Percentiles rank a stretch among this genome's conserved stretches.
Evolutionary conservation across 2,888 invertebrate genomes (phyloP).

Genomic region (Autographa pulchrina): DNA sequence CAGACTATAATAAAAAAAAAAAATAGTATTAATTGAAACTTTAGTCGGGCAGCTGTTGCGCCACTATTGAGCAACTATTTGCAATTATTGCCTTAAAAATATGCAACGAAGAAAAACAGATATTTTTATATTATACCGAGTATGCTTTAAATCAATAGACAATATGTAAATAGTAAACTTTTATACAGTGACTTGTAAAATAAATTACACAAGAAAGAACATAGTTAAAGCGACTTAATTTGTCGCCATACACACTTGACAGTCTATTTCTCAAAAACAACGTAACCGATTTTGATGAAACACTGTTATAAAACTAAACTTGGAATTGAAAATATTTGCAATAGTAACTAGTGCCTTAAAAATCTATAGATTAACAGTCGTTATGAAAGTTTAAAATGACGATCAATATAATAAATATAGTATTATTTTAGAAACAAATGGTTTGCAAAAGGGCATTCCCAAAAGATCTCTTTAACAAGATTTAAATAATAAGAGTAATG

Average conservation of each 20-base stretch:
- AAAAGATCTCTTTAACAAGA: conserved; percentile 24
- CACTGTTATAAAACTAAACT: too few species aligned
- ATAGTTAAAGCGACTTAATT: too few species aligned
- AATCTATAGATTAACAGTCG: background rate
- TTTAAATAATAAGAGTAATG: conserved; percentile 1
- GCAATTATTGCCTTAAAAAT: background rate
- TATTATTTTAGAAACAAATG: background rate
- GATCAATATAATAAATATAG: background rate
- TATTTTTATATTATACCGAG: background rate
- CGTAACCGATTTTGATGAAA: too few species aligned
- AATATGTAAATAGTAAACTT: too few species aligned
- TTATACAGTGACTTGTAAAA: too few species aligned
- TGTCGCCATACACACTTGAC: too few species aligned
- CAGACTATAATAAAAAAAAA: background rate
- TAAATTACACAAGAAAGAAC: too few species aligned
- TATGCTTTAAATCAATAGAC: background rate
- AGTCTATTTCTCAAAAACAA: too few species aligned
- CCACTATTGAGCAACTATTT: background rate
- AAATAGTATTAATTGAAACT: background rate
- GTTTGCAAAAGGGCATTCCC: conserved; percentile 3
- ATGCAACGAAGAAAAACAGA: background rate
- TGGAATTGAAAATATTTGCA: too few species aligned
- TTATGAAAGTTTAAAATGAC: background rate
- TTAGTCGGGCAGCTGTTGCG: background rate
- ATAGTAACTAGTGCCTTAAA: background rate